Evolutionary conservation across 2,113 vertebrate genomes (phyloP), one percentile per base, ranked within the genome.

Genomic region (Phyllostomus hastatus): DNA sequence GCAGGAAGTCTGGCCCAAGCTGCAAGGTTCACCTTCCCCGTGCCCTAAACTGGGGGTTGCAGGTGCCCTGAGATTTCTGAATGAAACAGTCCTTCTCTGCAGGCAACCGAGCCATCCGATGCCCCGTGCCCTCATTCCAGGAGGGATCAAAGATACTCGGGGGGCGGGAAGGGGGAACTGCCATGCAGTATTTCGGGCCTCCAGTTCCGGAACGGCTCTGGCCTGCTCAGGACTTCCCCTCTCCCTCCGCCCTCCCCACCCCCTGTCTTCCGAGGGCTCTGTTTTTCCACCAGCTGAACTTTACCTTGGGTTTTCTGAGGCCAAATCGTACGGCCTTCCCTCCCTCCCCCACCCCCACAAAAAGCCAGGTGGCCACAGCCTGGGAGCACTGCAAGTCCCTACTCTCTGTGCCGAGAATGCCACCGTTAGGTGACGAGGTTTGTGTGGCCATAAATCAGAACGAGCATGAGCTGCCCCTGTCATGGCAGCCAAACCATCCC

Each of bases 251-350:
- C 7, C 22, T 10, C 76, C 16, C 28, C 41, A 73, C 41, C 9
- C 15, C 38, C 59, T 41, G 10, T 82, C 64, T 57, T 15, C 73
- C 64, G 0, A 80, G 31, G 88, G 48, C 67, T 95, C 33, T 41
- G 54, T 93, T 87, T 95, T 46, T 9, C 84, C 38, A 92, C 7
- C 50, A 4, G 46, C 0, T 91, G 67, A 90, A 82, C 43, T 95
- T 96, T 69, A 93, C 41, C 31, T 88, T 90, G 88, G 16, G 50
- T 17, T 94, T 64, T 73, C 57, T 35, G 33, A 94, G 64, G 78
- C 73, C 94, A 91, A 33, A 72, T 52, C 24, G 31, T 52, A 73
- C 14, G 24, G 38, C 76, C 91, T 84, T 76, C 48, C 89, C 35
- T 87, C 73, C 46, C 57, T 84, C 69, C 66, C 33, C 35, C 33